Evolutionary conservation across 2,797 vertebrate species (phyloP), one percentile per base, ranked within the genome.

Genomic region (Myripristis jacobus): DNA sequence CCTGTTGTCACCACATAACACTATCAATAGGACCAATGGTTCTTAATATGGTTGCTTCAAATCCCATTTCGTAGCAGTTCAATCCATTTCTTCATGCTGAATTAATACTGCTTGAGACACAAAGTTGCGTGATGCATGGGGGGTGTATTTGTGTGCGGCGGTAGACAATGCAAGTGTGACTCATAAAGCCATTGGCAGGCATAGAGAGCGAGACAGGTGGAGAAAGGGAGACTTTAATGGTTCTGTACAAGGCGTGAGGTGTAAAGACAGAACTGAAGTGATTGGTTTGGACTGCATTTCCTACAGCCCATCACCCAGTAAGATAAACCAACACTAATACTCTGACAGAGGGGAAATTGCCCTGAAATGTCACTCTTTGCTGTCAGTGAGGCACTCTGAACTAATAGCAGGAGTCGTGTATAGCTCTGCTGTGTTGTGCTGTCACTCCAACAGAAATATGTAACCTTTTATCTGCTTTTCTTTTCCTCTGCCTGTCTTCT

Each of bases 211-310:
- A 68, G 81, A 77, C 58, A 54, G 70, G 47, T 52, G 65, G 61
- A 75, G 27, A 76, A 75, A 68, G 64, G 70, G 56, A 44, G 43
- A 70, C 27, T 80, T 60, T 75, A 84, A 81, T 81, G 72, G 54
- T 18, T 73, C 47, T 41, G 58, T 82, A 77, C 68, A 69, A 58
- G 63, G 67, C 78, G 47, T 64, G 80, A 76, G 79, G 72, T 83
- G 79, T 48, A 56, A 70, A 73, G 75, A 64, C 27, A 75, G 75
- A 89, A 59, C 62, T 70, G 31, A 16, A 61, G 74, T 82, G 73
- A 89, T 87, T 78, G 82, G 83, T 81, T 84, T 85, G 65, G 70
- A 69, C 77, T 80, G 56, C 61, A 83, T 77, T 81, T 88, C 73
- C 70, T 86, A 69, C 71, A 77, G 66, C 64, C 68, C 48, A 43